Evolutionary conservation across 2,113 vertebrate genomes (phyloP).

Genomic region (Phasianus colchicus): DNA sequence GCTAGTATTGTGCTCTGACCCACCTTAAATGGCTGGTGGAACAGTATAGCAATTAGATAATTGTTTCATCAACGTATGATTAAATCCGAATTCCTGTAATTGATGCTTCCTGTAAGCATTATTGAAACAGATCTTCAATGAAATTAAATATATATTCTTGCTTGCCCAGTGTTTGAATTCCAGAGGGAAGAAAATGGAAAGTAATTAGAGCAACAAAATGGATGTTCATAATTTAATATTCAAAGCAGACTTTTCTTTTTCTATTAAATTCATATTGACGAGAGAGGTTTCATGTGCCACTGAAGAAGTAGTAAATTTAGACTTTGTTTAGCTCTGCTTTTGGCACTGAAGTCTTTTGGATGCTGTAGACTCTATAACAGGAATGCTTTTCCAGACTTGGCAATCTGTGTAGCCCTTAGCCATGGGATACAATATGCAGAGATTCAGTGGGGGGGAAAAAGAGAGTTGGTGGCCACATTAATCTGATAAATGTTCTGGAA

Average conservation of each 20-base stretch:
- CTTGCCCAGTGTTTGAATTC: constrained; percentile 9
- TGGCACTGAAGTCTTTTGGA: neutral
- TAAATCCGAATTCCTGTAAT: constrained; percentile 19
- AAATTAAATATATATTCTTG: neutral
- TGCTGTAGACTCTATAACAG: neutral
- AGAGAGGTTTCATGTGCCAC: neutral
- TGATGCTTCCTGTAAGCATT: constrained; percentile 38
- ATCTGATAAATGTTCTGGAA: constrained; percentile 80
- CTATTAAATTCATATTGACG: neutral
- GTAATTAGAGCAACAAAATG: constrained; percentile 25
- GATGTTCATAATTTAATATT: constrained; percentile 20
- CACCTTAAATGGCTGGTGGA: neutral
- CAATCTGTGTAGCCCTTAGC: constrained; percentile 64
- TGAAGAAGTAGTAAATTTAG: neutral
- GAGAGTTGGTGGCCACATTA: constrained; percentile 69
- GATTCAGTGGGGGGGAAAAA: constrained; percentile 39
- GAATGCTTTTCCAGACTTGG: neutral
- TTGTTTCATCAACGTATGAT: constrained; percentile 41
- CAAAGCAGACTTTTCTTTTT: neutral
- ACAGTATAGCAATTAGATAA: constrained; percentile 25
- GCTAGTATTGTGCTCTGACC: neutral
- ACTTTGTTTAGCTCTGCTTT: neutral
- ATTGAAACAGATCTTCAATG: neutral
- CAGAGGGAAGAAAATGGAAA: constrained; percentile 17
- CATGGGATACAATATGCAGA: constrained; percentile 10